phyloP scores from a whole-genome alignment of 2,888 invertebrate genomes.

The Phorcus lineatus region DNA sequence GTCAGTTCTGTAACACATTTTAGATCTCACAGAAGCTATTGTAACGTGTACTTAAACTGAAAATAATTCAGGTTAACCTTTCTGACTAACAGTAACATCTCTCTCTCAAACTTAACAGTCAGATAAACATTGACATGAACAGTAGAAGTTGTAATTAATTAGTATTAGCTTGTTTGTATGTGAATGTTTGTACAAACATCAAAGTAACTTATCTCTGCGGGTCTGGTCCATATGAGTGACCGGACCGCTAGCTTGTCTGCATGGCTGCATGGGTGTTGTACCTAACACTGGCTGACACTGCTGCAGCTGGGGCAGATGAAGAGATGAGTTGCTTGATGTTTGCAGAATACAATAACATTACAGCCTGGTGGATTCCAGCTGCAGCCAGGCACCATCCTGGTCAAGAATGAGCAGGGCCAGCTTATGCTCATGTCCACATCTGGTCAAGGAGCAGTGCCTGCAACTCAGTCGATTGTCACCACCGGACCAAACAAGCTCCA shows the following conservation, averaged over 20 bases:
- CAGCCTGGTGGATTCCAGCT: slow-evolving; percentile 82
- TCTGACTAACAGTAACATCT: no score
- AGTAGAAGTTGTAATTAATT: no score
- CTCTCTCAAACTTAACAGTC: no score
- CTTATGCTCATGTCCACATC: slow-evolving; percentile 87
- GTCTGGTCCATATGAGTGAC: neutral
- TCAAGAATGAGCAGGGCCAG: slow-evolving; percentile 98
- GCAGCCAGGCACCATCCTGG: slow-evolving; percentile 89
- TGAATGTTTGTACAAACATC: neutral
- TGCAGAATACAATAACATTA: slow-evolving; percentile 60
- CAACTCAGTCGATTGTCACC: slow-evolving; percentile 43
- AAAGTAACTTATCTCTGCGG: slow-evolving; percentile 9
- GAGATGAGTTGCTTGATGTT: slow-evolving; percentile 20
- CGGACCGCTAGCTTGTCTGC: neutral
- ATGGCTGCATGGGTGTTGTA: slow-evolving; percentile 13
- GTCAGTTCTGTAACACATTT: no score
- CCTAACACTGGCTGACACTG: slow-evolving; percentile 11
- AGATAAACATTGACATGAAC: no score
- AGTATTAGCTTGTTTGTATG: neutral
- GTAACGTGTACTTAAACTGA: no score
- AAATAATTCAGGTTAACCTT: no score
- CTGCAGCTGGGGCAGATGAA: neutral
- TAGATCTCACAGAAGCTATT: no score
- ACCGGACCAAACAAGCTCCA: slow-evolving; percentile 51
- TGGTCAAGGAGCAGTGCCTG: slow-evolving; percentile 48